Percentiles rank a stretch among this genome's conserved stretches.
Conservation (phyloP, 1,140 invertebrate species). For the Scaptomyza graminum region DNA sequence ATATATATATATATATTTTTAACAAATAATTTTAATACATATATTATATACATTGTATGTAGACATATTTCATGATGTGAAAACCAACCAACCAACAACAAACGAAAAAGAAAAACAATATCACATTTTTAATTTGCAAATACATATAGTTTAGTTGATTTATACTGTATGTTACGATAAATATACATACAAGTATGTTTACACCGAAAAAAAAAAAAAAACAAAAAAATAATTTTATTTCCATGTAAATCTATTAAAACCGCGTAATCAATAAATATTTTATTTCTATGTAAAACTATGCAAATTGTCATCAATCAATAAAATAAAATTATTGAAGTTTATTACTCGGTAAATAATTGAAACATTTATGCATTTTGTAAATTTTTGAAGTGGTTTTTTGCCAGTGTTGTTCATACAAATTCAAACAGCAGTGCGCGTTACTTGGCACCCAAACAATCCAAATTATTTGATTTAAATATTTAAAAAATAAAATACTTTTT, state of each 20-base stretch:
- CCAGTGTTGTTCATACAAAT: background rate
- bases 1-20: conserved; percentile 26
- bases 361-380: background rate
- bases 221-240: conserved; percentile 46
- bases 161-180: conserved; percentile 39
- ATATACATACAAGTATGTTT: too few relatives aligned
- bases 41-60: conserved; percentile 15
- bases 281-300: conserved; percentile 26
- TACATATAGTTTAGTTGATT: conserved; percentile 46
- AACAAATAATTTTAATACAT: conserved; percentile 26
- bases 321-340: conserved; percentile 13
- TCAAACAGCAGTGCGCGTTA: background rate
- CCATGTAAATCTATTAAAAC: conserved; percentile 29
- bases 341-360: background rate
- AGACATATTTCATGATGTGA: conserved; percentile 17
- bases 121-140: conserved; percentile 57
- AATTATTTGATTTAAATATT: background rate
- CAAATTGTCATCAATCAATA: conserved; percentile 17
- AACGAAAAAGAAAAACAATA: too few relatives aligned
- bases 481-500: too few relatives aligned
- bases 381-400: background rate
- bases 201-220: conserved; percentile 31
- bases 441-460: background rate
- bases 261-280: conserved; percentile 24
- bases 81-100: too few relatives aligned